Percentiles rank a stretch among this genome's conserved stretches.
Evolutionary conservation across 2,797 vertebrate genomes (phyloP).

Genomic region (Liparis tanakae): DNA sequence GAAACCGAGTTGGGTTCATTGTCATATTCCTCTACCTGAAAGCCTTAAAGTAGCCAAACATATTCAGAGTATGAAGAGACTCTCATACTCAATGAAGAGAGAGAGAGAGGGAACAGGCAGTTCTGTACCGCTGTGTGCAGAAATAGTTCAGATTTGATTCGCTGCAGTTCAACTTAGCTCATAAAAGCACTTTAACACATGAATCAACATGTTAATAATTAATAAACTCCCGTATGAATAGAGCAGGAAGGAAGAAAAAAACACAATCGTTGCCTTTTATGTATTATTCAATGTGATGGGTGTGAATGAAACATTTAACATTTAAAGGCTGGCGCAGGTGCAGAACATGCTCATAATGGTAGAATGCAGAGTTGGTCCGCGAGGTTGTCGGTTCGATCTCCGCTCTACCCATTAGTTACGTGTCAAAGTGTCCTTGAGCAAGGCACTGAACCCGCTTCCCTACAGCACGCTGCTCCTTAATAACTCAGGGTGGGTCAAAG

Average conservation of each 20-base stretch:
- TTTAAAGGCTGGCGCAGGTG: constrained; percentile 40
- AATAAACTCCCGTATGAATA: constrained; percentile 64
- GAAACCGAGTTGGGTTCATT: constrained; percentile 13
- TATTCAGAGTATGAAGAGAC: constrained; percentile 33
- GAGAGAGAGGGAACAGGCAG: constrained; percentile 32
- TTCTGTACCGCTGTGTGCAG: constrained; percentile 38
- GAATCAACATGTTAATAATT: constrained; percentile 72
- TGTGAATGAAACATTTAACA: constrained; percentile 66
- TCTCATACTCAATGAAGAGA: constrained; percentile 43
- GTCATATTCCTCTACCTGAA: constrained; percentile 29
- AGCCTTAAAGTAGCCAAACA: constrained; percentile 32
- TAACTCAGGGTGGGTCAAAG: no score
- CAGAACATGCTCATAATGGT: constrained; percentile 8
- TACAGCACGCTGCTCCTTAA: no score
- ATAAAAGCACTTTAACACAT: constrained; percentile 67
- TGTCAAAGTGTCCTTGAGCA: no score
- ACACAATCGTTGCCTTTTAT: constrained; percentile 44
- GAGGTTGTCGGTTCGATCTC: no score
- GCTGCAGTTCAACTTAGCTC: constrained; percentile 48
- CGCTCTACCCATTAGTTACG: no score
- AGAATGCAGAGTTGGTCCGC: constrained; percentile 17
- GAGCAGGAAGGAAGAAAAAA: constrained; percentile 17
- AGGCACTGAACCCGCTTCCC: no score
- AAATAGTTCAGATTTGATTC: constrained; percentile 46
- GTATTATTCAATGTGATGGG: constrained; percentile 55